These are phyloP conservation scores for Endomychus coccineus DNA, from an alignment of 2,888 invertebrate species.

Conservation along the genomic window DNA sequence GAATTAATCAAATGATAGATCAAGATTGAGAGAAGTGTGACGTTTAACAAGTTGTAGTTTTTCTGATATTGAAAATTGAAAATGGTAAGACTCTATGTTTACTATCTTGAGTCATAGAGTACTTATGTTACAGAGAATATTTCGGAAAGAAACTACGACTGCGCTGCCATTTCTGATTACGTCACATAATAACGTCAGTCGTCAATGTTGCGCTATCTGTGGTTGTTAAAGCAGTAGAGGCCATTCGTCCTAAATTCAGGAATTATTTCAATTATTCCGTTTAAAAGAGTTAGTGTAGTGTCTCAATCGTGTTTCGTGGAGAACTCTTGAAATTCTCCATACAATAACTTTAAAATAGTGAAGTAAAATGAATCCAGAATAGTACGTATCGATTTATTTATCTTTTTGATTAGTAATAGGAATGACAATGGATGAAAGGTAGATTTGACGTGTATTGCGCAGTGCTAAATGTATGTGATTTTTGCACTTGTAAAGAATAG, in stretches of 20 bases:
- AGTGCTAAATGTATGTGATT: slow-evolving; percentile 21
- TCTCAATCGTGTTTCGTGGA: slow-evolving; percentile 6
- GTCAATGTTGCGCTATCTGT: no score
- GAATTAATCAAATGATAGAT: no score
- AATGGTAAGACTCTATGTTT: no score
- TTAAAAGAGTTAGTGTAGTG: slow-evolving; percentile 13
- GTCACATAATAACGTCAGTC: no score
- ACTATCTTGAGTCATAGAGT: no score
- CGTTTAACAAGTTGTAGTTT: no score
- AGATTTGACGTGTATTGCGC: slow-evolving; percentile 33
- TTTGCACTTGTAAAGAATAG: slow-evolving; percentile 8
- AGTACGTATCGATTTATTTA: slow-evolving; percentile 58
- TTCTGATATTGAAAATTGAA: no score
- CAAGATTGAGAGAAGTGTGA: no score
- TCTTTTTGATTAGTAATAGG: slow-evolving; percentile 27
- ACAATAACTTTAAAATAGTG: slow-evolving; percentile 2
- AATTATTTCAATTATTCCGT: slow-evolving; percentile 11
- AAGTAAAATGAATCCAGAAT: slow-evolving; percentile 67
- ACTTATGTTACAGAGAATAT: no score
- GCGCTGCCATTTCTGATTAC: no score
- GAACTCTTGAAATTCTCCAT: slow-evolving; percentile 4
- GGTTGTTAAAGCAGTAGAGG: slow-evolving; percentile 14
- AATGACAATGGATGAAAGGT: slow-evolving; percentile 29
- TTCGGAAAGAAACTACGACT: no score
- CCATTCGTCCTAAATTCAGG: slow-evolving; percentile 10